phyloP scores from a whole-genome alignment of 2,113 vertebrate genomes.

The Perognathus longimembris region DNA sequence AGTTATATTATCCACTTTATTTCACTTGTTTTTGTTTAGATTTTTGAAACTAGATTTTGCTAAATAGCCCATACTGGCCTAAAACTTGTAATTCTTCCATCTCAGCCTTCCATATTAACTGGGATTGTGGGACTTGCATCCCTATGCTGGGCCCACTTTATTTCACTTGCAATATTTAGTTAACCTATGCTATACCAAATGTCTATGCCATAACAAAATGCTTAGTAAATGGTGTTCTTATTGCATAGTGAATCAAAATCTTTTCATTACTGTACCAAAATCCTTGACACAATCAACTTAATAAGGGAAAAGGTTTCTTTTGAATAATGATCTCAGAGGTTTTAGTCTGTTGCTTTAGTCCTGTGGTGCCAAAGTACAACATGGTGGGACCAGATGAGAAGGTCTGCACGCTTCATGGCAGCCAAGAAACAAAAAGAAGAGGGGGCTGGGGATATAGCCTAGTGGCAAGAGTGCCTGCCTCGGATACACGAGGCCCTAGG shows the following conservation, averaged over 20 bases:
- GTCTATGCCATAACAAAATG: background rate
- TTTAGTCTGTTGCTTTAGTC: background rate
- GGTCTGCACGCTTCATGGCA: background rate
- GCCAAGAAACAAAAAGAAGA: background rate
- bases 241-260: background rate
- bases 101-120: background rate
- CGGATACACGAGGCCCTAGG: too few species aligned
- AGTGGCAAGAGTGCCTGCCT: too few species aligned
- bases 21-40: background rate
- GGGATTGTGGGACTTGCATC: background rate
- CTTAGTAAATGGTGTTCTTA: background rate
- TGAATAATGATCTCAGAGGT: background rate
- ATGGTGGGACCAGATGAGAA: background rate
- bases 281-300: background rate
- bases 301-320: background rate
- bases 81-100: background rate
- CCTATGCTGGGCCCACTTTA: background rate
- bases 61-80: background rate
- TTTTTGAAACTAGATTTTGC: background rate
- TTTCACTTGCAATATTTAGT: conserved; percentile 18
- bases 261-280: background rate
- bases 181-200: conserved; percentile 1
- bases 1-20: background rate
- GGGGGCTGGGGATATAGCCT: too few species aligned
- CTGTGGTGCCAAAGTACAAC: background rate